Base-by-base conservation (phyloP, 2,113 vertebrate species). In the Petromus typicus region DNA sequence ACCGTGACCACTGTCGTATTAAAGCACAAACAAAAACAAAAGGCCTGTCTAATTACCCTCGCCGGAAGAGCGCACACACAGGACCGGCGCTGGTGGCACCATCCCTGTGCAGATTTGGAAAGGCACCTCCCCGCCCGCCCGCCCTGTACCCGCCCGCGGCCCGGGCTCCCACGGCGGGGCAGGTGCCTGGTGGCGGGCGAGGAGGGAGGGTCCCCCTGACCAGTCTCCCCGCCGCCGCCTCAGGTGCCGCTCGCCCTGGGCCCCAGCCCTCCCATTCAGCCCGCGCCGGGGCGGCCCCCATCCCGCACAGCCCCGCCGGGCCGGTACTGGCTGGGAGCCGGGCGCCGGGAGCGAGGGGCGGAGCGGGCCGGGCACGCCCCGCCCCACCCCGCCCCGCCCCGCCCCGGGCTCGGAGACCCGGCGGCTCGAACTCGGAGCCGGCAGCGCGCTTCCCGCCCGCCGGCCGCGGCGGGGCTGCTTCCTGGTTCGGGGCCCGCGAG, bases 401-500 rank as follows among this genome's bases (percentile, higher is more conserved):
- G 10, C 95, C 82, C 96, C 80, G 59, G 56, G 61, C 40, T 76
- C 34, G 18, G 43, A 37, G 1, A 71, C 84, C 92, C 86, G 7
- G 30, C 66, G 71, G 14, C 56, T 32, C 85, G 88, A 84, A 90
- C 93, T 95, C 40, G 64, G 56, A 95, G 45, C 56, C 89, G 64
- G 92, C 61, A n/a, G 9, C 9, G 69, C 78, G 83, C 37, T 57
- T 91, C 56, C 69, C 0, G 82, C 81, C 3, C 0, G 93, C 48
- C 48, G 80, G 57, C 93, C 57, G 90, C 64, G 20, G 94, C 59
- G 57, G 57, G 4, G 95, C 95, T 9, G 94, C 97, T 98, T 98
- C 97, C 97, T 98, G 97, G 97, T 97, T 95, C 63, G 88, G 59
- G 92, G 97, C 81, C 85, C 64, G 37, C 71, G 92, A 95, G 94